Conservation (phyloP, 2,797 vertebrate species). For the Leptoclinus maculatus region DNA sequence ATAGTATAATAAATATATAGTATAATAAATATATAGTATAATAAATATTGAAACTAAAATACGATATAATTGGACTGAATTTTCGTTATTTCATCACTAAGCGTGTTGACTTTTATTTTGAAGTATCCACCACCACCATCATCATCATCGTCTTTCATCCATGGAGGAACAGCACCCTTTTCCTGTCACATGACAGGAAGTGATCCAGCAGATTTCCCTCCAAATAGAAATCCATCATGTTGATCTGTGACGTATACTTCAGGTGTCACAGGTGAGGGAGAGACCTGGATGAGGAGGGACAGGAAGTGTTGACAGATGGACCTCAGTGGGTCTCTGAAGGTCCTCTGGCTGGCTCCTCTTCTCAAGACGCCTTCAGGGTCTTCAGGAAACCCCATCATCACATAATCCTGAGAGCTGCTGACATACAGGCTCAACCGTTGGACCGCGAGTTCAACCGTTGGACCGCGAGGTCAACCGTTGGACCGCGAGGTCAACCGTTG, state of each 20-base stretch:
- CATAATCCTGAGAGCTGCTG: constrained; percentile 37
- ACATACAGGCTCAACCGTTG: too few relatives aligned
- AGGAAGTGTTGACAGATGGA: constrained; percentile 58
- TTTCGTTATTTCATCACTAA: not conserved
- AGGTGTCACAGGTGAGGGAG: too few relatives aligned
- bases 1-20: too few relatives aligned
- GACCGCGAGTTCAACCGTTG: too few relatives aligned
- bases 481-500: too few relatives aligned
- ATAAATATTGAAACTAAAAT: too few relatives aligned
- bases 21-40: too few relatives aligned
- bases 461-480: too few relatives aligned
- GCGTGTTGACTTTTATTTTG: not conserved
- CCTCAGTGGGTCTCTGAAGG: constrained; percentile 49
- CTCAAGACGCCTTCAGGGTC: constrained; percentile 26
- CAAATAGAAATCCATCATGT: not conserved
- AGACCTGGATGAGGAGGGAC: constrained; percentile 2
- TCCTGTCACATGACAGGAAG: not conserved
- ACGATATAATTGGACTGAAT: too few relatives aligned
- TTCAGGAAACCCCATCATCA: not conserved
- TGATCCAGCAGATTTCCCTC: not conserved
- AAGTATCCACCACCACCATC: too few relatives aligned
- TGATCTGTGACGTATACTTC: not conserved
- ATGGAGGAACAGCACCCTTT: not conserved
- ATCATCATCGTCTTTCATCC: not conserved
- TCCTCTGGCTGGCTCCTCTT: constrained; percentile 59